Evolutionary conservation across 2,113 vertebrate species (phyloP).

Genomic region (Aegithalos caudatus): DNA sequence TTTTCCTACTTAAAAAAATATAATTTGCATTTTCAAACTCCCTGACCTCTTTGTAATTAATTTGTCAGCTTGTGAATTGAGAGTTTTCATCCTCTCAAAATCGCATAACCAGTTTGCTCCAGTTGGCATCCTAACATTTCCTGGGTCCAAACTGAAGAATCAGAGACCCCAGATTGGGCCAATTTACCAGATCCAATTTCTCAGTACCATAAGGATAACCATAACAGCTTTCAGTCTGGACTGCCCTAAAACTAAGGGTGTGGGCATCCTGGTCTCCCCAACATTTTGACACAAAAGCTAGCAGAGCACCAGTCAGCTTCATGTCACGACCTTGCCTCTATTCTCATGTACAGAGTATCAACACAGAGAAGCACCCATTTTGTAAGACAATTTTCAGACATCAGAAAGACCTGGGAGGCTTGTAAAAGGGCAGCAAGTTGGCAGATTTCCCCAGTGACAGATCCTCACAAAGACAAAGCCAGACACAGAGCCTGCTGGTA

Average conservation of each 20-base stretch:
- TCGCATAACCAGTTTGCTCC: neutral
- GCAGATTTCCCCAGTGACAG: neutral
- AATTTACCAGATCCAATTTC: neutral
- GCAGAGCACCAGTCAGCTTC: neutral
- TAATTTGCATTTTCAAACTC: neutral
- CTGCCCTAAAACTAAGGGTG: fast-evolving
- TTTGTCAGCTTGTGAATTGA: neutral
- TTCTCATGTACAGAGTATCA: neutral
- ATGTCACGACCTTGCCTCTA: neutral
- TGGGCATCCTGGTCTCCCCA: neutral
- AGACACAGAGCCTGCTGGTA: neutral
- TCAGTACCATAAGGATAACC: neutral
- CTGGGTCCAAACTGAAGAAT: neutral
- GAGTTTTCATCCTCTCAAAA: neutral
- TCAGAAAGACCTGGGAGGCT: neutral
- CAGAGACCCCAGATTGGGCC: neutral
- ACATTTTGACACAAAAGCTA: neutral
- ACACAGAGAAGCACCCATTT: neutral
- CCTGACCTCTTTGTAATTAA: neutral
- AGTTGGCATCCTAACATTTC: neutral
- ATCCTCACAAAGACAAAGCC: neutral
- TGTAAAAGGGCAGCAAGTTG: neutral
- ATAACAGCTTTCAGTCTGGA: neutral
- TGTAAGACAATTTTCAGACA: neutral
- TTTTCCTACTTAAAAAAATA: neutral